Conservation (phyloP, 2,113 vertebrate genomes). For the Sinocyclocheilus maitianheensis region DNA sequence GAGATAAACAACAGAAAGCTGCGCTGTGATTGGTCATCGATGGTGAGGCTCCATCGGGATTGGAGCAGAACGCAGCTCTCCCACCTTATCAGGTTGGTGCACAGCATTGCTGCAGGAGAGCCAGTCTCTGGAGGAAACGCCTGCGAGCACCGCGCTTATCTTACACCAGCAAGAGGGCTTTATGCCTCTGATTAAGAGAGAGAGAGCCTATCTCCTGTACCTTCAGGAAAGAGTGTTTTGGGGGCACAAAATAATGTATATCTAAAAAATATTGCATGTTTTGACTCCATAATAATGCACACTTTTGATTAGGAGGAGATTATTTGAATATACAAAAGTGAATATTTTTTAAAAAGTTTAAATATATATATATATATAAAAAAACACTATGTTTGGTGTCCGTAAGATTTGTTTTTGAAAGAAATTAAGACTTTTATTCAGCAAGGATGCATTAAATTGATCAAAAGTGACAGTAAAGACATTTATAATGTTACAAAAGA, state of each 20-base stretch:
- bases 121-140: slow-evolving; percentile 72
- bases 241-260: background rate
- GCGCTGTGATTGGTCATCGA: slow-evolving; percentile 68
- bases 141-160: slow-evolving; percentile 73
- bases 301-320: too few species aligned
- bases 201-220: background rate
- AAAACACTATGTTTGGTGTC: too few species aligned
- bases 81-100: slow-evolving; percentile 75
- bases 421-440: too few species aligned
- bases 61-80: slow-evolving; percentile 59
- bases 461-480: too few species aligned
- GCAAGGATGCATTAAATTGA: too few species aligned
- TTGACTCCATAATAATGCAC: too few species aligned
- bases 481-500: too few species aligned
- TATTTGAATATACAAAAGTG: too few species aligned
- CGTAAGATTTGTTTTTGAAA: too few species aligned
- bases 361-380: too few species aligned
- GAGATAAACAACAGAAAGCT: slow-evolving; percentile 68
- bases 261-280: too few species aligned
- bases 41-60: slow-evolving; percentile 46
- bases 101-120: slow-evolving; percentile 71
- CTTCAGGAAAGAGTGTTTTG: background rate
- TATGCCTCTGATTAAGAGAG: slow-evolving; percentile 62
- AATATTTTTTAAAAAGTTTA: too few species aligned
- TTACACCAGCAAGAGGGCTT: slow-evolving; percentile 72